Percentiles rank a stretch among this genome's conserved stretches.
Evolutionary conservation across 1,140 invertebrate species (phyloP).

Genomic region (Meloidogyne chitwoodi): DNA sequence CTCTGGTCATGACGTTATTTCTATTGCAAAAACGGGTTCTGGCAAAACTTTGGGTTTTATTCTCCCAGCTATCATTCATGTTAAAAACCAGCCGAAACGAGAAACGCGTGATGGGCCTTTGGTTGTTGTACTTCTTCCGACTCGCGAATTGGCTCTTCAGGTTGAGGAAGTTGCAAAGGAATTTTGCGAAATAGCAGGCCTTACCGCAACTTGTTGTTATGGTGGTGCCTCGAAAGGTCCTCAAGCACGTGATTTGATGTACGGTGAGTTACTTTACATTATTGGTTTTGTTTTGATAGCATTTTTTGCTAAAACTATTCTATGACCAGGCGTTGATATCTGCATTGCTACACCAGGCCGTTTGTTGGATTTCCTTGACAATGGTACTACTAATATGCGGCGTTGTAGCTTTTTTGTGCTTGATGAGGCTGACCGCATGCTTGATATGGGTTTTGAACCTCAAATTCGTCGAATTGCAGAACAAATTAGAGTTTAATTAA

Average conservation of each 20-base stretch:
- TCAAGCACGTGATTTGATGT: constrained; percentile 76
- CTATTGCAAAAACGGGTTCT: constrained; percentile 85
- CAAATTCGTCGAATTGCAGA: constrained; percentile 94
- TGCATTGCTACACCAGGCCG: constrained; percentile 91
- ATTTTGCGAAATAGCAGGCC: constrained; percentile 77
- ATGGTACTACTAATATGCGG: constrained; percentile 78
- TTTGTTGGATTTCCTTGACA: constrained; percentile 88
- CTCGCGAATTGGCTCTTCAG: constrained; percentile 83
- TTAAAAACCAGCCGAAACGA: constrained; percentile 73
- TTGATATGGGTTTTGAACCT: constrained; percentile 98
- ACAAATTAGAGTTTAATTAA: constrained; percentile 71
- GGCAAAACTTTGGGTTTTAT: constrained; percentile 75
- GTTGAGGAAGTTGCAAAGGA: constrained; percentile 78
- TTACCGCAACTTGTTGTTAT: constrained; percentile 85
- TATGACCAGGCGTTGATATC: constrained; percentile 94
- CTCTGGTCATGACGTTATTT: constrained; percentile 70
- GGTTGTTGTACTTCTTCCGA: constrained; percentile 80
- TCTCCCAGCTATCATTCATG: constrained; percentile 74
- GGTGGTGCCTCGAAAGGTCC: constrained; percentile 87
- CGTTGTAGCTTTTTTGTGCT: constrained; percentile 88
- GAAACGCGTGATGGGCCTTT: constrained; percentile 42
- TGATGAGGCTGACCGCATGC: constrained; percentile 96
- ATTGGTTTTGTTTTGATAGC: constrained; percentile 61
- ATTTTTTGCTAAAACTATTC: not conserved
- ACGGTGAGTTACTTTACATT: constrained; percentile 77